phyloP scores from a whole-genome alignment of 2,797 vertebrate genomes.

The Erpetoichthys calabaricus region DNA sequence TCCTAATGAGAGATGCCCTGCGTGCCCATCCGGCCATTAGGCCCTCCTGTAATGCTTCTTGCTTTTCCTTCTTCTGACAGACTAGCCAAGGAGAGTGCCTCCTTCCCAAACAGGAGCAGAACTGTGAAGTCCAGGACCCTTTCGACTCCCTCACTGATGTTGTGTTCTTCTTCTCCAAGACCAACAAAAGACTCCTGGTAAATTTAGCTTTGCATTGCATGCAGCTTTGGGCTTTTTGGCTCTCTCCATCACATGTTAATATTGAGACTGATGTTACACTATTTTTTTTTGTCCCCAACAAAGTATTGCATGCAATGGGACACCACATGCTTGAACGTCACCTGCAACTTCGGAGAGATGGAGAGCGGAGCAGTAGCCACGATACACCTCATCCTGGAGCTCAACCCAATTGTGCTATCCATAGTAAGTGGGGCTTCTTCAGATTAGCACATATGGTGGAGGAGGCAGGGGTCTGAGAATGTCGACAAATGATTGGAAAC shows the following conservation, averaged over 20 bases:
- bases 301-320: slow-evolving; percentile 72
- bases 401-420: slow-evolving; percentile 67
- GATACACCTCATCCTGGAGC: slow-evolving; percentile 60
- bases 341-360: slow-evolving; percentile 73
- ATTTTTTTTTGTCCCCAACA: background rate
- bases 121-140: slow-evolving; percentile 44
- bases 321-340: slow-evolving; percentile 55
- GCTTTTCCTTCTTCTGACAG: slow-evolving; percentile 33
- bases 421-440: slow-evolving; percentile 38
- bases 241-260: no score
- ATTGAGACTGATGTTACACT: background rate
- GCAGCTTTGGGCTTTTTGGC: no score
- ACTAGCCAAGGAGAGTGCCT: slow-evolving; percentile 54
- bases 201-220: slow-evolving; percentile 16
- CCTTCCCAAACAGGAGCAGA: slow-evolving; percentile 24
- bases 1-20: no score
- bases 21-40: no score
- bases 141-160: slow-evolving; percentile 53
- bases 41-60: no score
- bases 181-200: slow-evolving; percentile 67
- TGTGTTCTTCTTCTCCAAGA: slow-evolving; percentile 63
- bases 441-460: no score
- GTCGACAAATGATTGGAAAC: no score
- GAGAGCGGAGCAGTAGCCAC: slow-evolving; percentile 67
- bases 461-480: no score